Evolutionary conservation across 2,888 invertebrate genomes (phyloP).

Genomic region (Dendrolimus houi): DNA sequence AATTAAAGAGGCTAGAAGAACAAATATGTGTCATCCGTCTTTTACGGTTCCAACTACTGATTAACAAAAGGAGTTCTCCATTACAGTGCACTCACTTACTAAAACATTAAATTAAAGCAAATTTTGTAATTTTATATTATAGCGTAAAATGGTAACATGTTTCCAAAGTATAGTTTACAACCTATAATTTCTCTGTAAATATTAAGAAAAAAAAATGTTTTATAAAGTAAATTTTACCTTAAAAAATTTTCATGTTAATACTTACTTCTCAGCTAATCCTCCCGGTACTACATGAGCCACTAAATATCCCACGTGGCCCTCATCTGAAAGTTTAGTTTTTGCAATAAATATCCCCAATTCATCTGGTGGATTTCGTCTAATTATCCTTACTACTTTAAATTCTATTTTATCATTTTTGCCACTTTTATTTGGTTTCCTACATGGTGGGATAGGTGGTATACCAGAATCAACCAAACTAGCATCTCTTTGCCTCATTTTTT

Average conservation of each 20-base stretch:
- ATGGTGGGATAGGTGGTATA: conserved; percentile 70
- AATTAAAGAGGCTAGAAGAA: too few relatives aligned
- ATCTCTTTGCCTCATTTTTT: conserved; percentile 65
- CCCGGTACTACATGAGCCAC: conserved; percentile 83
- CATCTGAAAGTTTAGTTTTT: conserved; percentile 77
- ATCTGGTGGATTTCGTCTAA: conserved; percentile 73
- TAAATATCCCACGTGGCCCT: conserved; percentile 79
- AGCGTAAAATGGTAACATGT: too few relatives aligned
- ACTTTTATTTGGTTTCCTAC: conserved; percentile 47
- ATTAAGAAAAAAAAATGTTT: too few relatives aligned
- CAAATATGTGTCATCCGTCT: too few relatives aligned
- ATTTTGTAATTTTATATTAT: too few relatives aligned
- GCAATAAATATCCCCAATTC: conserved; percentile 85
- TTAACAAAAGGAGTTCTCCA: too few relatives aligned
- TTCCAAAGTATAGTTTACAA: too few relatives aligned
- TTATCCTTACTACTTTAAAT: conserved; percentile 74
- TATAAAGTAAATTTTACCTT: too few relatives aligned
- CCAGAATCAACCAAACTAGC: conserved; percentile 52
- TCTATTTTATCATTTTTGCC: conserved; percentile 49
- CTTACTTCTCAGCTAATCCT: conserved; percentile 81
- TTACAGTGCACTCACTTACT: too few relatives aligned
- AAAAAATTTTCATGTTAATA: conserved; percentile 8
- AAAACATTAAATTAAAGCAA: too few relatives aligned
- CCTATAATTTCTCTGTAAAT: too few relatives aligned
- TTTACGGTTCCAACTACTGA: too few relatives aligned